Evolutionary conservation across 2,113 vertebrate species (phyloP), one percentile per base, ranked within the genome.

Genomic region (Atlantisia rogersi): DNA sequence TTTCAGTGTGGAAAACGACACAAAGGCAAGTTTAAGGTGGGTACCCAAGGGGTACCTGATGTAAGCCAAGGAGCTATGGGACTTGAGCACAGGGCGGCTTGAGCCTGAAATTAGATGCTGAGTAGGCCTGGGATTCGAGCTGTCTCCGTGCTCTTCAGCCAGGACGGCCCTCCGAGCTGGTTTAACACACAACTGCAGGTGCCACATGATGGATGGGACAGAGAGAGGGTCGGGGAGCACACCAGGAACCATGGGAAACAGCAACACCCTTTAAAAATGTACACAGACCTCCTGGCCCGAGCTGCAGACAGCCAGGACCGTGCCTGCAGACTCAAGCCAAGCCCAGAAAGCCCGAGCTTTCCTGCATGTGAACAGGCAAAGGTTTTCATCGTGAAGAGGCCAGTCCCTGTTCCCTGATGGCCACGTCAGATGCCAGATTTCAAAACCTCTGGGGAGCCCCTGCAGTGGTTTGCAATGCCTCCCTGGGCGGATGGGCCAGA

Each of bases 381-480:
- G 48, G 53, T 8, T 84, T 79, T 83, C 77, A 35, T 7, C 1
- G 5, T 29, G n/a, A 55, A 90, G 31, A 68, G 29, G 67, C 70
- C 58, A 74, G 48, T 17, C 39, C 67, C 22, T 0, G 0, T 19
- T 53, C 60, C 80, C 71, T 9, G 63, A 28, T 11, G 19, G 50
- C 40, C 52, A 59, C 12, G 1, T 5, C 5, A 52, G 17, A 69
- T 0, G 25, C 64, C 0, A 1, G n/a, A 55, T 86, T 92, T 77
- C 73, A 67, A 91, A 63, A 22, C 69, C 73, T 71, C 59, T 78
- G 86, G 86, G 78, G 67, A 86, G 39, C 48, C 42, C 74, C 64
- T 18, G 4, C 31, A 67, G 92, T 50, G 24, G 55, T 17, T 82
- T 82, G 70, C 64, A 64, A 92, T 91, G n/a, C 2, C 0, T 46